These are phyloP conservation scores for Pyxicephalus adspersus DNA, from an alignment of 2,113 vertebrate genomes.

Conservation along the genomic window DNA sequence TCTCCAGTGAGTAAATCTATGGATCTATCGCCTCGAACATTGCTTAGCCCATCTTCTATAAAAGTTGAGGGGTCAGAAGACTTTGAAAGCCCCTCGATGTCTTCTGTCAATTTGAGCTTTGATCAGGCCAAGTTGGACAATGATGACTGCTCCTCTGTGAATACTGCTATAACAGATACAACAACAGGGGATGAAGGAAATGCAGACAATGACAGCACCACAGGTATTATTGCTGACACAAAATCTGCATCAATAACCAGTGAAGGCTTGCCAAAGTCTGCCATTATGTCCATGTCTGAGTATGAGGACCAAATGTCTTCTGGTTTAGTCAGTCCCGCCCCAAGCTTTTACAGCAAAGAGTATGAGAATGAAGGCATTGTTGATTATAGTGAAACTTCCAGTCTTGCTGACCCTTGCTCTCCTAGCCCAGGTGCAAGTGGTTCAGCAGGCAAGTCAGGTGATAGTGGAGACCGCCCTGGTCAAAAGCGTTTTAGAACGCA, in stretches of 20 bases:
- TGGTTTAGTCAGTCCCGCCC: slow-evolving; percentile 94
- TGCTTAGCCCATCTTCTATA: slow-evolving; percentile 95
- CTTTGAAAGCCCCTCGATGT: slow-evolving; percentile 92
- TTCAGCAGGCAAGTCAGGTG: slow-evolving; percentile 88
- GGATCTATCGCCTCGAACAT: slow-evolving; percentile 90
- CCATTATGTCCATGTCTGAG: slow-evolving; percentile 83
- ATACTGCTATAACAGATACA: slow-evolving; percentile 97
- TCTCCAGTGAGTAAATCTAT: slow-evolving; percentile 91
- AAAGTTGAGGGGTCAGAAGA: slow-evolving; percentile 98
- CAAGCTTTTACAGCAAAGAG: slow-evolving; percentile 94
- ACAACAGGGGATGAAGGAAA: slow-evolving; percentile 98
- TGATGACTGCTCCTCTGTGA: slow-evolving; percentile 97
- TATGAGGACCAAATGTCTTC: slow-evolving; percentile 97
- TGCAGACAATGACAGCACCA: slow-evolving; percentile 91
- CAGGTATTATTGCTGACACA: slow-evolving; percentile 77
- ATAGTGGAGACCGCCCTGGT: slow-evolving; percentile 91
- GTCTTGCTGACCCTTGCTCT: slow-evolving; percentile 94
- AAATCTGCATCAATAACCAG: slow-evolving; percentile 84
- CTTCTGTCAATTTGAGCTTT: slow-evolving; percentile 91
- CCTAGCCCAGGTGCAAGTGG: slow-evolving; percentile 90
- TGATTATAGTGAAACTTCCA: slow-evolving; percentile 98
- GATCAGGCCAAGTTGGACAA: slow-evolving; percentile 96
- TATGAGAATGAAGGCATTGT: slow-evolving; percentile 95
- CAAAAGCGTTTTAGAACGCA: slow-evolving; percentile 99
- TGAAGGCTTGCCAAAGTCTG: slow-evolving; percentile 90